Conservation (phyloP, 1,140 invertebrate species). For the Drosophila pectinifera region DNA sequence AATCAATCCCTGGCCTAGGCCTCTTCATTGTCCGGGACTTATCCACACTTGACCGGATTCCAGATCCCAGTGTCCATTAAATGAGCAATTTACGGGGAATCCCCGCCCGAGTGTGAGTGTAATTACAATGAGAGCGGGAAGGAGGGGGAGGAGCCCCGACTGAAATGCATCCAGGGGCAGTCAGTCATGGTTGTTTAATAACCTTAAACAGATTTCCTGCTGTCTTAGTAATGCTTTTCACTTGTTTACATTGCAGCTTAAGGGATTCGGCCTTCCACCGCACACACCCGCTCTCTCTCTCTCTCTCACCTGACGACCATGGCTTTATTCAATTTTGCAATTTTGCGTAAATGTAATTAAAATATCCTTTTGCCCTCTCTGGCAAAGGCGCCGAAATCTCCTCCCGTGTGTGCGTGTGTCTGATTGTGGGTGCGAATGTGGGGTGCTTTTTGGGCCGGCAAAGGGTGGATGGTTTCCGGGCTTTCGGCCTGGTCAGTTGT, state of each 20-base stretch:
- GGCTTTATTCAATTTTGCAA: constrained; percentile 75
- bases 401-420: constrained; percentile 28
- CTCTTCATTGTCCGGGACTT: constrained; percentile 28
- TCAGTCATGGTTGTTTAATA: constrained; percentile 52
- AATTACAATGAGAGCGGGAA: constrained; percentile 20
- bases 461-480: constrained; percentile 1
- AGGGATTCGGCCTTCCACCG: constrained; percentile 32
- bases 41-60: constrained; percentile 36
- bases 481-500: constrained; percentile 15
- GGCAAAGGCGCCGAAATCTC: constrained; percentile 69
- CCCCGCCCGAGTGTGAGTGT: neutral
- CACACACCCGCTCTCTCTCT: constrained; percentile 4
- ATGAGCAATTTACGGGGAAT: constrained; percentile 26
- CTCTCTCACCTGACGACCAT: constrained; percentile 16
- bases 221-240: constrained; percentile 71
- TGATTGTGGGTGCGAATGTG: constrained; percentile 9
- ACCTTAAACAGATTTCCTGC: constrained; percentile 55
- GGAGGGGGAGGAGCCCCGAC: neutral
- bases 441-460: constrained; percentile 7
- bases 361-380: constrained; percentile 64
- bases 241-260: constrained; percentile 77
- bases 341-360: constrained; percentile 82
- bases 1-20: constrained; percentile 14
- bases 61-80: constrained; percentile 4
- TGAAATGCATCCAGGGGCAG: constrained; percentile 20